Evolutionary conservation across 2,113 vertebrate species (phyloP), one percentile per base, ranked within the genome.

Genomic region (Pedetes capensis): DNA sequence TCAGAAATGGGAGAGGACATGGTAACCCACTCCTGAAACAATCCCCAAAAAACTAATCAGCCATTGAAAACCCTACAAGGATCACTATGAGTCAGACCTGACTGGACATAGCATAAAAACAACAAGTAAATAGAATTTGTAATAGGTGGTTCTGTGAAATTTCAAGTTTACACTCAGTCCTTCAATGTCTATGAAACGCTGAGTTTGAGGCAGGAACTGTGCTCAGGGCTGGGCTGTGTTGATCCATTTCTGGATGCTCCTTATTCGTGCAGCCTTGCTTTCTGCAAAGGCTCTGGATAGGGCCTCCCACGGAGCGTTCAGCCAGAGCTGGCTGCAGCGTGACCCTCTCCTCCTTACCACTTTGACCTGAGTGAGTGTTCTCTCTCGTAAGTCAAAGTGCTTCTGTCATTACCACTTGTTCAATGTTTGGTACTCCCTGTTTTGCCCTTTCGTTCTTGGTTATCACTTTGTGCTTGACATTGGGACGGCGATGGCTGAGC

Each of bases 101-200:
- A n/a, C n/a, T n/a, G n/a, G n/a, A n/a, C n/a, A n/a, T n/a, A n/a
- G n/a, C n/a, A n/a, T n/a, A n/a, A n/a, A n/a, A n/a, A n/a, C n/a
- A n/a, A n/a, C n/a, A n/a, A 94, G 59, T 86, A 95, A 96, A 81
- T 82, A 83, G 82, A 86, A 89, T 66, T 44, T 93, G 17, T 75
- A 64, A 59, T 93, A 86, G 83, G 80, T 71, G 47, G 86, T 93
- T 96, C 74, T 96, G 51, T 93, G 59, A 80, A 94, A 92, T 96
- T 83, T 84, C 78, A 39, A 93, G 81, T 96, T 97, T 94, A 13
- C 27, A 63, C 85, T 87, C 78, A 78, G 85, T 95, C 68, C 78
- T 69, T 86, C 74, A 89, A 79, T 78, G 61, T 86, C 89, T 93
- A 75, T 91, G 87, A 86, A 93, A 79, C 57, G 27, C 37, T 93